Conservation (phyloP, 1,140 invertebrate species). For the Neodiprion fabricii region DNA sequence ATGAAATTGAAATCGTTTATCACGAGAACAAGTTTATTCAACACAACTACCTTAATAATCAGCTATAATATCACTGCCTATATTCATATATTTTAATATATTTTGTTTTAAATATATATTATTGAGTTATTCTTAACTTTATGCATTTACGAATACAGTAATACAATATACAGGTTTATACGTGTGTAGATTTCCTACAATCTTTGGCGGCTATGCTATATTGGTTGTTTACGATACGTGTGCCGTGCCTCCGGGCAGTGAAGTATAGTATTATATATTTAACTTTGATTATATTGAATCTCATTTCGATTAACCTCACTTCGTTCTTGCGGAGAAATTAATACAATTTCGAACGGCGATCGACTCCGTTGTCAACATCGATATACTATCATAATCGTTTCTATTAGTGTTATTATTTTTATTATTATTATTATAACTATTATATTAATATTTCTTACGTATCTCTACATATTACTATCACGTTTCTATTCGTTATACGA, state of each 20-base stretch:
- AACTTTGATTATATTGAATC: background rate
- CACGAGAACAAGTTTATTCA: conserved; percentile 61
- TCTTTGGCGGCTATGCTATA: conserved; percentile 36
- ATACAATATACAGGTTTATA: conserved; percentile 51
- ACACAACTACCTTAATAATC: conserved; percentile 52
- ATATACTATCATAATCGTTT: background rate
- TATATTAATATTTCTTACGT: background rate
- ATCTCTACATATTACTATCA: conserved; percentile 14
- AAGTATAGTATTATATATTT: background rate
- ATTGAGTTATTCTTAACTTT: conserved; percentile 42
- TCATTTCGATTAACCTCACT: background rate
- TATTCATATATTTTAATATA: conserved; percentile 39
- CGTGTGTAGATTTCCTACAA: conserved; percentile 41
- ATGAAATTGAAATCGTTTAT: conserved; percentile 25
- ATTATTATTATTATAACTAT: background rate
- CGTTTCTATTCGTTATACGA: conserved; percentile 10
- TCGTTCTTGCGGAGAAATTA: background rate
- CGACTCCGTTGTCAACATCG: background rate
- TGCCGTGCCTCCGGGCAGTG: background rate
- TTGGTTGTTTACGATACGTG: conserved; percentile 7
- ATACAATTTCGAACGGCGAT: background rate
- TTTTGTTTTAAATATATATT: conserved; percentile 25
- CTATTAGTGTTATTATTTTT: background rate
- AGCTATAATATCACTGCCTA: conserved; percentile 49
- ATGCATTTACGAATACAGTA: conserved; percentile 43